Conservation (phyloP, 2,888 invertebrate genomes). For the Hirtodrosophila cameraria region DNA sequence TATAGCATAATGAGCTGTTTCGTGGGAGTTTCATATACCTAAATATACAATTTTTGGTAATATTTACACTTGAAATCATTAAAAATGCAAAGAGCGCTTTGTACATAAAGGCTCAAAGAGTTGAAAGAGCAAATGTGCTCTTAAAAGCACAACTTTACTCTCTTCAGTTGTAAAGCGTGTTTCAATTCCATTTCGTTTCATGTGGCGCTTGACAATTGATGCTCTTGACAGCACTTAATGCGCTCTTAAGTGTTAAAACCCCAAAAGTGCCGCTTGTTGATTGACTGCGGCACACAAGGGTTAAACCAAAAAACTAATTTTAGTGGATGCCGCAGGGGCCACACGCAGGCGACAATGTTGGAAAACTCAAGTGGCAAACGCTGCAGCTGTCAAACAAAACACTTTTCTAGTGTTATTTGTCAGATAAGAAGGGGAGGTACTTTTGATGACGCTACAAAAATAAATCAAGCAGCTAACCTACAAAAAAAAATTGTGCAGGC, state of each 20-base stretch:
- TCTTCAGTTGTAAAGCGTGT: conserved; percentile 24
- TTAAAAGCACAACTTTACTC: conserved; percentile 8
- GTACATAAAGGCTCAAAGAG: too few species aligned
- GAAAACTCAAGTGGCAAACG: conserved; percentile 33
- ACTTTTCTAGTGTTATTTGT: conserved; percentile 48
- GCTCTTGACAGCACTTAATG: conserved; percentile 7
- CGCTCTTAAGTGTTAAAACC: conserved; percentile 26
- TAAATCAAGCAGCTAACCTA: conserved; percentile 37
- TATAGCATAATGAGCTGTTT: too few species aligned
- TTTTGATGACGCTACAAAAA: conserved; percentile 20
- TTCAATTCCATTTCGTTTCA: conserved; percentile 55
- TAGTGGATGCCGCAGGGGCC: conserved; percentile 33
- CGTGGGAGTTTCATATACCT: too few species aligned
- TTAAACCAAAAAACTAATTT: conserved; percentile 39
- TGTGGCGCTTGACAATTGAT: conserved; percentile 4
- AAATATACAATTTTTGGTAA: too few species aligned
- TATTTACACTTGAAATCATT: too few species aligned
- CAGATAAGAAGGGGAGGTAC: conserved; percentile 65
- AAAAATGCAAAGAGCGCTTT: too few species aligned
- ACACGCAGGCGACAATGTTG: conserved; percentile 36
- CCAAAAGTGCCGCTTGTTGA: conserved; percentile 38
- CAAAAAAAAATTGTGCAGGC: conserved; percentile 27
- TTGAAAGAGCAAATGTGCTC: conserved; percentile 15
- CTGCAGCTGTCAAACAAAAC: conserved; percentile 50
- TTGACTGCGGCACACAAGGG: conserved; percentile 34